Base-by-base conservation (phyloP, 2,113 vertebrate species). In the Protobothrops mucrosquamatus region DNA sequence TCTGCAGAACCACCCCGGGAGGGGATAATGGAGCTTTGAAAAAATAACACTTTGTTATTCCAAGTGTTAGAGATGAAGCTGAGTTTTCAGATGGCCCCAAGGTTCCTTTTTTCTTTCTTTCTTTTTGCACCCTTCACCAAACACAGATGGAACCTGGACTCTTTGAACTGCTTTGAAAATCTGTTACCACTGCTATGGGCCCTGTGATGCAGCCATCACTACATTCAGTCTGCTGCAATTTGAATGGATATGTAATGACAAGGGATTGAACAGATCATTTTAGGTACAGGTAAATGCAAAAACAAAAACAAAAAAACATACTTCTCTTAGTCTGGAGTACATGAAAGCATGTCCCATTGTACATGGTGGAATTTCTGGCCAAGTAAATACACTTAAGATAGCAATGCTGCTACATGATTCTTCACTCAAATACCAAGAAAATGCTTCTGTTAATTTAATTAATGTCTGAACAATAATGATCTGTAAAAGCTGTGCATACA, bases 11-110 rank as follows among this genome's bases (percentile, higher is more conserved):
- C 98, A 97, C 98, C 96, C 98, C 98, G 98, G 99, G 99, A 98
- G 98, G 98, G 98, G 96, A 98, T 98, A 97, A 97, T 96, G 96
- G 97, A 96, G 98, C 99, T 99, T 99, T 99, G 99, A 99, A 99
- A 81, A 99, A 99, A 99, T 98, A 99, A 99, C 98, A 99, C 99
- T 99, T 99, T 98, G 98, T 99, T 99, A 99, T 99, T 99, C 98
- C 98, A 98, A 98, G 98, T 98, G 98, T 98, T 98, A 96, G 97
- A 98, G 98, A 99, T 98, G 98, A 98, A 98, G 98, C 97, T 97
- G 98, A 98, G 98, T 98, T 98, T 98, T 98, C 99, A 99, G 98
- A 99, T 99, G 98, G 98, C 98, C 98, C 97, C 94, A 95, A 98
- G 98, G 98, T 97, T 98, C 18, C 39, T 81, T 39, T 22, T 18